Conservation (phyloP, 2,113 vertebrate genomes). For the Scortum barcoo region DNA sequence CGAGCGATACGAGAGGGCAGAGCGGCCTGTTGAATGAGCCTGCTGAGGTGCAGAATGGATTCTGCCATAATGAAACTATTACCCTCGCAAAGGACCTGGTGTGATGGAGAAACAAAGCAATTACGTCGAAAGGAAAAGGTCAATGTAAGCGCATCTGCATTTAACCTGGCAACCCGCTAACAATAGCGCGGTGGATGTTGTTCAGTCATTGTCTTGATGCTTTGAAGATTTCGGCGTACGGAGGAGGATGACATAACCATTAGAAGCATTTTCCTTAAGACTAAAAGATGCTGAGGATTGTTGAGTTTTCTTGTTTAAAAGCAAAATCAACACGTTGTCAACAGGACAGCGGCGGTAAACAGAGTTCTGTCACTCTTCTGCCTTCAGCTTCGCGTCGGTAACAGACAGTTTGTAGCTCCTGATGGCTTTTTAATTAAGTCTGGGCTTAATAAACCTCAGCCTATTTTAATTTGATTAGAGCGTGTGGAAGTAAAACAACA, state of each 20-base stretch:
- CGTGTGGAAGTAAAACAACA: slow-evolving; percentile 8
- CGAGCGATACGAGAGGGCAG: slow-evolving; percentile 39
- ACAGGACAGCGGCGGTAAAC: neutral
- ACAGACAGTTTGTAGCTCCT: slow-evolving; percentile 16
- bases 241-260: neutral
- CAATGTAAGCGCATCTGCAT: slow-evolving; percentile 33
- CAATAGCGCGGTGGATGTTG: neutral
- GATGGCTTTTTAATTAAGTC: slow-evolving; percentile 53
- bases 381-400: neutral
- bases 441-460: neutral
- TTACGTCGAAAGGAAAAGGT: slow-evolving; percentile 54
- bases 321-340: slow-evolving; percentile 2
- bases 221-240: neutral
- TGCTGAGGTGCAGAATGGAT: slow-evolving; percentile 54
- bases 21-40: slow-evolving; percentile 30
- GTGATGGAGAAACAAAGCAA: slow-evolving; percentile 49
- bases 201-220: neutral
- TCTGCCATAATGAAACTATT: slow-evolving; percentile 66
- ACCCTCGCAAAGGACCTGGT: slow-evolving; percentile 47
- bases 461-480: slow-evolving; percentile 39
- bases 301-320: neutral
- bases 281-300: neutral
- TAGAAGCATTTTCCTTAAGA: neutral
- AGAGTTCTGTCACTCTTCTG: slow-evolving; percentile 3
- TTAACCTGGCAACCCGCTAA: slow-evolving; percentile 33